Evolutionary conservation across 2,888 invertebrate species (phyloP).

Genomic region (Odontocolon sp.): DNA sequence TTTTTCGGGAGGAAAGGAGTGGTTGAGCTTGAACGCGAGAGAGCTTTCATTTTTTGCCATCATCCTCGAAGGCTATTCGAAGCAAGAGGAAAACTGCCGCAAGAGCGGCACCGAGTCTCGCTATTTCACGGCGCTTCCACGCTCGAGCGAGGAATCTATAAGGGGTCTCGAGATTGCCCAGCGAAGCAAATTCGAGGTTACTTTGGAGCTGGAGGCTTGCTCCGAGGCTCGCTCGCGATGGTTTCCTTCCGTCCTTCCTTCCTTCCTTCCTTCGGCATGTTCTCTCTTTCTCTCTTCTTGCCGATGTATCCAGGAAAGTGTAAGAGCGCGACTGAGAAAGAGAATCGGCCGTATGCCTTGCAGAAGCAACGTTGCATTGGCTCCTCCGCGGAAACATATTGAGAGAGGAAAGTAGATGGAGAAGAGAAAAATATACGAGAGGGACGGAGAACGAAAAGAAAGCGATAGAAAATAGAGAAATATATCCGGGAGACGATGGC

Average conservation of each 20-base stretch:
- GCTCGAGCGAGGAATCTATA: constrained; percentile 68
- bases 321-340: constrained; percentile 44
- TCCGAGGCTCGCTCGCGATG: constrained; percentile 58
- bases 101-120: constrained; percentile 46
- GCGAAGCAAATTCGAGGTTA: constrained; percentile 71
- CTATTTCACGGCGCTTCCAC: constrained; percentile 65
- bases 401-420: constrained; percentile 61
- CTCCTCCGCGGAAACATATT: constrained; percentile 69
- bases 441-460: constrained; percentile 61
- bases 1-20: constrained; percentile 25
- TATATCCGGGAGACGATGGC: constrained; percentile 58
- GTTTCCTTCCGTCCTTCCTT: constrained; percentile 61
- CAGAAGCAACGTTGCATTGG: constrained; percentile 65
- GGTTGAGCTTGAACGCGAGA: constrained; percentile 14
- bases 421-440: constrained; percentile 55
- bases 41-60: constrained; percentile 41
- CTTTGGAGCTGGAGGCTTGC: constrained; percentile 63
- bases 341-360: background rate
- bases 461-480: constrained; percentile 57
- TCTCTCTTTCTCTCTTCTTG: constrained; percentile 48
- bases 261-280: constrained; percentile 51
- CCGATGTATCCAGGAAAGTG: constrained; percentile 47
- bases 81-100: constrained; percentile 13
- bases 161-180: constrained; percentile 68
- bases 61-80: constrained; percentile 37